phyloP scores from a whole-genome alignment of 2,113 vertebrate species.

The Corythoichthys intestinalis region DNA sequence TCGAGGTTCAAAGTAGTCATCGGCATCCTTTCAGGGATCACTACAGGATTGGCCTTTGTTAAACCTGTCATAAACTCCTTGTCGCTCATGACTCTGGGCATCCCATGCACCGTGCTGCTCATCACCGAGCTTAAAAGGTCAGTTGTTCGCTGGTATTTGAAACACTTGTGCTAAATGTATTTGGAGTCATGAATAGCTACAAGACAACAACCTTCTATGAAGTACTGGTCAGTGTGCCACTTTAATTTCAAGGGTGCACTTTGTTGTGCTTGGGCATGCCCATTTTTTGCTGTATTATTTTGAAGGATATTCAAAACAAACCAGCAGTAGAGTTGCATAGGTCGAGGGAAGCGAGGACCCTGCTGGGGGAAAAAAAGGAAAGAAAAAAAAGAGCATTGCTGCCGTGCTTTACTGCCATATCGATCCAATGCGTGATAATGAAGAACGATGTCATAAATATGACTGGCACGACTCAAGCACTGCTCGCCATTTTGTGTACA shows the following conservation, averaged over 20 bases:
- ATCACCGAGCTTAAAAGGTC: conserved; percentile 92
- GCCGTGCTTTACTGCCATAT: not conserved
- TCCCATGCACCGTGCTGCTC: conserved; percentile 88
- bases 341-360: not conserved
- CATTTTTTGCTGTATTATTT: not conserved
- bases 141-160: conserved; percentile 11
- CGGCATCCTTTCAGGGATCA: conserved; percentile 86
- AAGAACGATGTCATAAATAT: not conserved
- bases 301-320: not conserved
- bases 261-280: not conserved
- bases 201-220: no score
- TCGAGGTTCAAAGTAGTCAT: conserved; percentile 91
- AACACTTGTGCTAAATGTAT: not conserved
- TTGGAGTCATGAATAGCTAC: not conserved
- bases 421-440: not conserved
- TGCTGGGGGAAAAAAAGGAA: no score
- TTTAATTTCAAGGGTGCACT: not conserved
- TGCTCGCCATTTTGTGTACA: not conserved
- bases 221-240: not conserved
- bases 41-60: conserved; percentile 89
- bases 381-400: not conserved
- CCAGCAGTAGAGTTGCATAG: not conserved
- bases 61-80: conserved; percentile 95
- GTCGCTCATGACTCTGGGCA: conserved; percentile 89
- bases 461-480: not conserved